Percentiles rank a stretch among this genome's conserved stretches.
Conservation (phyloP, 1,140 invertebrate species). For the Pseudobourletiella spinata region DNA sequence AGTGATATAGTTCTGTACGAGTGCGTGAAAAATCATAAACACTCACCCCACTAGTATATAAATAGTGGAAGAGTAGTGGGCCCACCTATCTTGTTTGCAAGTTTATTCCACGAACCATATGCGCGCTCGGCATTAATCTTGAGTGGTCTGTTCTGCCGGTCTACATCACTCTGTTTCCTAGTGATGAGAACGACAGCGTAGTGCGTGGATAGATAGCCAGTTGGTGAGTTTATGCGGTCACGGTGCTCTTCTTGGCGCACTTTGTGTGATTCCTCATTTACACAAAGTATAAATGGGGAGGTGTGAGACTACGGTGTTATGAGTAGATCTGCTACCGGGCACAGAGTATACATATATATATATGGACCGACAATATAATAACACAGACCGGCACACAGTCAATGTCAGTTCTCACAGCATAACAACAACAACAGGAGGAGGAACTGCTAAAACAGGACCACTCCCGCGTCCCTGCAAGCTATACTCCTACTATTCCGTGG, state of each 20-base stretch:
- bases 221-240: neutral
- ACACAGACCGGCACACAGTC: too few species aligned
- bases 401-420: too few species aligned
- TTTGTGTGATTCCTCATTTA: neutral
- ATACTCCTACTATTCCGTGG: neutral
- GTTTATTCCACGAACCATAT: conserved; percentile 5
- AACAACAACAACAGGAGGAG: too few species aligned
- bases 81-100: conserved; percentile 21
- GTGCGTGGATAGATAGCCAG: neutral
- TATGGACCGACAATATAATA: neutral
- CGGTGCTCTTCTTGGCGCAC: neutral
- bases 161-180: neutral
- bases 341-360: neutral
- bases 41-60: neutral
- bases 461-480: too few species aligned
- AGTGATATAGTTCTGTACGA: too few species aligned
- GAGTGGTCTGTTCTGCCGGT: conserved; percentile 20
- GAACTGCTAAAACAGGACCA: too few species aligned
- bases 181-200: neutral
- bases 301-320: neutral
- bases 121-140: conserved; percentile 4
- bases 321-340: neutral
- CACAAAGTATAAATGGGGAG: too few species aligned
- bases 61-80: neutral
- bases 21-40: too few species aligned